Conservation (phyloP, 2,797 vertebrate species). For the Pipistrellus kuhlii region DNA sequence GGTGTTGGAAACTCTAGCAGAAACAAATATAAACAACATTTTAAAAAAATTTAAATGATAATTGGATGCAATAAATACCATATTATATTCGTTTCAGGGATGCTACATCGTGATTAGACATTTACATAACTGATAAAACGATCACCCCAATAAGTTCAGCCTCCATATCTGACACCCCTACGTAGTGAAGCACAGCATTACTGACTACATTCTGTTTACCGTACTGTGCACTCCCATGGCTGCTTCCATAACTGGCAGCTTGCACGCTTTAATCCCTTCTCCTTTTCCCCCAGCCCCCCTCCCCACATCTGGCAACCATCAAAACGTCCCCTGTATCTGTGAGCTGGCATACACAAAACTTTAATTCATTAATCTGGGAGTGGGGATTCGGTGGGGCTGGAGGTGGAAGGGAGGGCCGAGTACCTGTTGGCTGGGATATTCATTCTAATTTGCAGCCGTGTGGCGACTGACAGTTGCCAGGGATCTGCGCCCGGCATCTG, state of each 20-base stretch:
- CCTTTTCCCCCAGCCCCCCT: not conserved
- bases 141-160: not conserved
- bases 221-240: not conserved
- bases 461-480: not conserved
- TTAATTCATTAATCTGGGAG: not conserved
- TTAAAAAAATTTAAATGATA: not conserved
- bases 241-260: not conserved
- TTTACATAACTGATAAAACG: not conserved
- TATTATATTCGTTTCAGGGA: not conserved
- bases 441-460: constrained; percentile 13
- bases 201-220: not conserved
- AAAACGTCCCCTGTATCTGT: not conserved
- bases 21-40: not conserved
- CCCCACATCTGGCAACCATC: not conserved
- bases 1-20: not conserved
- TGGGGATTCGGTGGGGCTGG: not conserved
- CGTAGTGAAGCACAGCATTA: not conserved
- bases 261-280: not conserved
- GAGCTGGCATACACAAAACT: not conserved
- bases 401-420: not conserved
- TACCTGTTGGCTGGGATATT: not conserved
- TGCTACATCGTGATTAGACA: not conserved
- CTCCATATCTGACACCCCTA: not conserved
- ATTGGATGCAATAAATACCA: not conserved
- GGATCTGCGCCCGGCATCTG: not conserved